Conservation (phyloP, 2,113 vertebrate species). For the Pipra filicauda region DNA sequence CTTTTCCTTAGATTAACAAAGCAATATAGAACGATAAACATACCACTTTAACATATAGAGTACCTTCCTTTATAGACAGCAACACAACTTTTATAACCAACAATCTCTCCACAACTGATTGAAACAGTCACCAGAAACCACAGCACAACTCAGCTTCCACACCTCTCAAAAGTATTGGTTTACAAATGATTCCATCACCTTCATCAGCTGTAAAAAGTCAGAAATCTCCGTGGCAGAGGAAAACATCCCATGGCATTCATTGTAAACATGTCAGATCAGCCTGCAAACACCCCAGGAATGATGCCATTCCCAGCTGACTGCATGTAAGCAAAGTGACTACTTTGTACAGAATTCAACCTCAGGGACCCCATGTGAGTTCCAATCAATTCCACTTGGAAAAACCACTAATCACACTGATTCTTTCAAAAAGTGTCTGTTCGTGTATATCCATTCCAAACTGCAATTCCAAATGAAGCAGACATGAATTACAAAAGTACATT, state of each 20-base stretch:
- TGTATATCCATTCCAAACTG: neutral
- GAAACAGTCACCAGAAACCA: neutral
- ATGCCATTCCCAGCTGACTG: neutral
- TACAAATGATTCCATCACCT: neutral
- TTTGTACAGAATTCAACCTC: neutral
- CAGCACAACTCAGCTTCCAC: neutral
- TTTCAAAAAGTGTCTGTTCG: neutral
- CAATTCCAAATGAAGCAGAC: neutral
- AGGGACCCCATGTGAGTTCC: neutral
- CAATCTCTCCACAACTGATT: neutral
- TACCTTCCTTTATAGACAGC: no score
- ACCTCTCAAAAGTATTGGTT: neutral
- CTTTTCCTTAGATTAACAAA: no score
- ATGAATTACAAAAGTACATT: neutral
- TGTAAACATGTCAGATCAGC: accelerated
- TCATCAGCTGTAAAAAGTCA: neutral
- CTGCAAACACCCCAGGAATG: neutral
- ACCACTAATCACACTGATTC: neutral
- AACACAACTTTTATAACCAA: neutral
- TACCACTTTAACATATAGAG: no score
- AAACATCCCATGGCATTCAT: neutral
- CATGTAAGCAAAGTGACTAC: neutral
- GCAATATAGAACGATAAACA: no score
- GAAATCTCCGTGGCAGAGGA: neutral
- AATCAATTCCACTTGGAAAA: neutral